Conservation (phyloP, 2,797 vertebrate species). For the Amphiprion clarkii region DNA sequence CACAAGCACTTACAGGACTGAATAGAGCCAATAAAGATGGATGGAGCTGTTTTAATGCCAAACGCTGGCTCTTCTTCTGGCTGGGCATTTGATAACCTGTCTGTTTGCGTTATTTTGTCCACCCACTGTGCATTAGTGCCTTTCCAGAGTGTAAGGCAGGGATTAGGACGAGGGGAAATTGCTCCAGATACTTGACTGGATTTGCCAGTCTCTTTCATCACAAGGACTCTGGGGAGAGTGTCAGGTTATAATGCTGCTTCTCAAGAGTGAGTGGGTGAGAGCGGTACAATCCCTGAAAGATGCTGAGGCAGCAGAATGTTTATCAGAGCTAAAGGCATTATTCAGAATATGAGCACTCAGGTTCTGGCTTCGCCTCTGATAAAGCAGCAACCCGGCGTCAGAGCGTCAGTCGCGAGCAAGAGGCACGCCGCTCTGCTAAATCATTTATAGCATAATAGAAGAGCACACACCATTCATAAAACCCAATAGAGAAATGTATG, state of each 20-base stretch:
- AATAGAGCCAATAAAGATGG: conserved; percentile 27
- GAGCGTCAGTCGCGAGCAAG: conserved; percentile 53
- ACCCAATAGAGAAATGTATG: conserved; percentile 62
- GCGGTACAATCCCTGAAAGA: conserved; percentile 73
- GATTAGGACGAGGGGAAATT: conserved; percentile 80
- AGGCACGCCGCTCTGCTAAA: conserved; percentile 58
- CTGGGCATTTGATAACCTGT: conserved; percentile 25
- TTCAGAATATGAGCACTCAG: conserved; percentile 73
- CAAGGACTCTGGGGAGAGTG: conserved; percentile 68
- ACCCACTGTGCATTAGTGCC: conserved; percentile 46
- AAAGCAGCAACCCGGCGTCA: conserved; percentile 66
- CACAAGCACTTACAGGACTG: conserved; percentile 8
- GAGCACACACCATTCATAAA: conserved; percentile 70
- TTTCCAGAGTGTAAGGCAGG: conserved; percentile 53
- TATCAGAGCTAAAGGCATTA: conserved; percentile 83
- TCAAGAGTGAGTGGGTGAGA: conserved; percentile 73
- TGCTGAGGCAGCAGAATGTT: conserved; percentile 85
- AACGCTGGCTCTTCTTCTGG: conserved; percentile 29
- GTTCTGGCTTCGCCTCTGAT: conserved; percentile 74
- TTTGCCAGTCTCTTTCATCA: conserved; percentile 80
- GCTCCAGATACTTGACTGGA: conserved; percentile 81
- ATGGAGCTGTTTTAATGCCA: conserved; percentile 37
- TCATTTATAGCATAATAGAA: conserved; percentile 75
- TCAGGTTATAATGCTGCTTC: conserved; percentile 77
- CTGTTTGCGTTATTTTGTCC: conserved; percentile 53